Conservation (phyloP, 2,888 invertebrate genomes). For the Eristalinus aeneus region DNA sequence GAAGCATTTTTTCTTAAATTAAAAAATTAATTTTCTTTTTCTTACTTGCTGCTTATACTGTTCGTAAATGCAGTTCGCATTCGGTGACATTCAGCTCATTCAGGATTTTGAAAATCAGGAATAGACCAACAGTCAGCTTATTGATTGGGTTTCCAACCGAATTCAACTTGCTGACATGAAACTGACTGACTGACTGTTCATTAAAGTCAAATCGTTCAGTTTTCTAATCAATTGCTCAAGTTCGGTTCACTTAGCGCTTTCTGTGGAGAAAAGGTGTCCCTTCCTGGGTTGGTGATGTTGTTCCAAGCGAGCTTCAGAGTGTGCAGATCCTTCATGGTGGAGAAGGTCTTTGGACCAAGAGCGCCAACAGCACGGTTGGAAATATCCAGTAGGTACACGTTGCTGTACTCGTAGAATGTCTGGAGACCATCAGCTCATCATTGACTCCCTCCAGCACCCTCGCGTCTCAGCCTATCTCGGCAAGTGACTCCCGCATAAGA, state of each 20-base stretch:
- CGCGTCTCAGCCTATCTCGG: no score
- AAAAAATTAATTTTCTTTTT: no score
- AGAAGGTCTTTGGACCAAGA: slow-evolving; percentile 85
- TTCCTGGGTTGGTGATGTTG: slow-evolving; percentile 83
- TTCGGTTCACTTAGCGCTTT: slow-evolving; percentile 86
- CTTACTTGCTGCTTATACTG: slow-evolving; percentile 76
- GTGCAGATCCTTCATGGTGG: slow-evolving; percentile 86
- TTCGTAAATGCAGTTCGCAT: slow-evolving; percentile 83
- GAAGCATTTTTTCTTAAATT: no score
- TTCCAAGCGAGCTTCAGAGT: slow-evolving; percentile 87
- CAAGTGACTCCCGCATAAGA: no score
- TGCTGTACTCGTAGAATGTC: slow-evolving; percentile 83
- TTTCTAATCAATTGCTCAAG: slow-evolving; percentile 85
- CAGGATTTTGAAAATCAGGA: slow-evolving; percentile 84
- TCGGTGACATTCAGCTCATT: slow-evolving; percentile 87
- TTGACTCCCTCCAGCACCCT: no score
- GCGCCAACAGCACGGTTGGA: slow-evolving; percentile 87
- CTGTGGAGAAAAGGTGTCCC: slow-evolving; percentile 82
- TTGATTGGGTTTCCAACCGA: slow-evolving; percentile 88
- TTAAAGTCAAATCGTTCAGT: slow-evolving; percentile 85
- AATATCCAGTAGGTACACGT: slow-evolving; percentile 87
- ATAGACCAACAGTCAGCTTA: slow-evolving; percentile 85
- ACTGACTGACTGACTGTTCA: slow-evolving; percentile 85
- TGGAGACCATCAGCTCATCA: slow-evolving; percentile 86
- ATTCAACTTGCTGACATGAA: slow-evolving; percentile 84